Evolutionary conservation across 2,113 vertebrate species (phyloP), one percentile per base, ranked within the genome.

Genomic region (Synodontis membranacea): DNA sequence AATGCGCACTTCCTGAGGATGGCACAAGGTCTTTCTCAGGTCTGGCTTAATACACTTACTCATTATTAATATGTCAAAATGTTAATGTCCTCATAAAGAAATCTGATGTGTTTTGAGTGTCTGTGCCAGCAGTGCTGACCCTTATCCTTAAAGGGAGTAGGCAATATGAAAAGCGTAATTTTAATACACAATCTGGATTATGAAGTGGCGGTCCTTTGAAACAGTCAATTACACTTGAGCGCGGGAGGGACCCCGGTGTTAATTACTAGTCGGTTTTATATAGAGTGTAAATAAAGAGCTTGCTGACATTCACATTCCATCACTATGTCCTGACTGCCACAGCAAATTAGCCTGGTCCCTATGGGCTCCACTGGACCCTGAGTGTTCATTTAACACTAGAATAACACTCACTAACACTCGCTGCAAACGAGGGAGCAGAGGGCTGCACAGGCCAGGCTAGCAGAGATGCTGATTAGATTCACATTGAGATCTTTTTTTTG

Each of bases 231-330:
- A 99, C 97, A 97, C 96, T 96, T 95, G 92, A 93, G 95, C 91
- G 95, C 74, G 94, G 95, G 95, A 95, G 95, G 93, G 91, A 92
- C 91, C 93, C 92, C 92, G 92, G 92, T 95, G 92, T 95, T 95
- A 95, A 95, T 95, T 95, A 94, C 94, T 91, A 92, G 92, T 92
- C 89, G 90, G 89, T 94, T 95, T 95, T 95, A 94, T 95, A 94
- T 93, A 93, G 96, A 96, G 96, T 94, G 97, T 99, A 99, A 99
- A 99, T 99, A 99, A 97, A 97, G 96, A 96, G 96, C 95, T 90
- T 96, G 97, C 97, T 99, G 98, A 99, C 98, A 99, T 96, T 98
- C 96, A 97, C 97, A 99, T 99, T 99, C 97, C 97, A 98, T 97
- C 97, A 97, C 94, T 94, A 89, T 93, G 94, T 96, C 96, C 96